Base-by-base conservation (phyloP, 2,797 vertebrate species). In the Amblyopsis hoosieri region DNA sequence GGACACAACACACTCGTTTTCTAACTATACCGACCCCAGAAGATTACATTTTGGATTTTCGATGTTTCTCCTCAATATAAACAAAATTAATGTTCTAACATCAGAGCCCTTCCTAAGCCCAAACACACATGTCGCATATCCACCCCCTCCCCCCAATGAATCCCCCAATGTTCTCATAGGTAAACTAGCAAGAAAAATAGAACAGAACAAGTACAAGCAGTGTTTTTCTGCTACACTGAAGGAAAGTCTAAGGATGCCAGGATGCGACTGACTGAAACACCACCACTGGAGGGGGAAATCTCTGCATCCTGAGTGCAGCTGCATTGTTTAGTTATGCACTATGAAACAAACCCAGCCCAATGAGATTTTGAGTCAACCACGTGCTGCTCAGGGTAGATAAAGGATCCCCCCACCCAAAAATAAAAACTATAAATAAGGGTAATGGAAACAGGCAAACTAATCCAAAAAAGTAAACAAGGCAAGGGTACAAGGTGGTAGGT, bases 1-100 rank as follows among this genome's bases (percentile, higher is more conserved):
- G 77, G 91, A 92, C 89, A 90, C 91, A 47, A 85, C 74, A 60
- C 73, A 87, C 72, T 75, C 83, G 82, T 88, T 85, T 79, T 82
- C 76, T 85, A 89, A 83, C 23, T 23, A 23, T 23, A 23, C 86
- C 77, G 83, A 85, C 80, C 83, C 83, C 85, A 52, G 6, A 76
- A 79, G 67, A 64, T 23, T 23, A 3, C 19, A 23, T 23, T 71
- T 74, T 47, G 14, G 46, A 58, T 72, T 60, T 62, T 55, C 62
- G 67, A 57, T 37, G 69, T 66, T 59, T 42, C 50, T 55, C 12
- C 4, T 14, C 31, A 23, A 23, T 23, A 23, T 33, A 37, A 37
- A 29, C 54, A 14, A 17, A 55, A 55, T 14, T 42, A 7, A 42
- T 29, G 14, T 14, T 33, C 33, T 2, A 33, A 31, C 13, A 45